Conservation (phyloP, 2,797 vertebrate species). For the Macrochelys suwanniensis region DNA sequence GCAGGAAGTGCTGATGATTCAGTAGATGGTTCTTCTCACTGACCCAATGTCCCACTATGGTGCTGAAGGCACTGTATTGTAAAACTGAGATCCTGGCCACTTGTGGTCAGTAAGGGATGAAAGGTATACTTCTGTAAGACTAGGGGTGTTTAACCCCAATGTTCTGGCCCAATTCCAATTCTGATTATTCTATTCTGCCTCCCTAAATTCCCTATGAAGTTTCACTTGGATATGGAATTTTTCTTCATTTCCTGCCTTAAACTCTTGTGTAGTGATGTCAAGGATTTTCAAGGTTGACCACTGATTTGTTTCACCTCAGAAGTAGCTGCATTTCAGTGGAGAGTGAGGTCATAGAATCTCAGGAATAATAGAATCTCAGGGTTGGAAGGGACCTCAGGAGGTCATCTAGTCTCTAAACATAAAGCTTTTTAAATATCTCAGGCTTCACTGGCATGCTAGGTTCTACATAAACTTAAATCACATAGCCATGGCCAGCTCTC, state of each 20-base stretch:
- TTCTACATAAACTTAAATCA: accelerated
- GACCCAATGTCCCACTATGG: too few relatives aligned
- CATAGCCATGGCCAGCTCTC: background rate
- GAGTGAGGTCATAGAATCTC: background rate
- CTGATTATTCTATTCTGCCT: background rate
- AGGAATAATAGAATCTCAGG: too few relatives aligned
- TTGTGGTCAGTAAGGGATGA: background rate
- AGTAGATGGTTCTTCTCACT: background rate
- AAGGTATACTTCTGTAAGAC: background rate
- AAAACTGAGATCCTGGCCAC: background rate
- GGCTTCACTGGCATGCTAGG: background rate
- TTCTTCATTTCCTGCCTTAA: background rate
- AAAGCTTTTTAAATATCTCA: background rate
- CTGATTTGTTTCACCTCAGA: background rate
- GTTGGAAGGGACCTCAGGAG: too few relatives aligned
- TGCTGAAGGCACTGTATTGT: too few relatives aligned
- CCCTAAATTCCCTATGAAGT: background rate
- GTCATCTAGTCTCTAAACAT: accelerated
- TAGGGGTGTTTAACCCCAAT: background rate
- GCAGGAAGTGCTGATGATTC: background rate
- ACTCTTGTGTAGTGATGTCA: background rate
- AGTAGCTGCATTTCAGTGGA: background rate
- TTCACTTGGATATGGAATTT: background rate
- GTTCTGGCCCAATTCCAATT: background rate
- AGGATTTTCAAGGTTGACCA: background rate